These are phyloP conservation scores for Aphyosemion australe DNA, from an alignment of 2,113 vertebrate species.

Conservation along the genomic window DNA sequence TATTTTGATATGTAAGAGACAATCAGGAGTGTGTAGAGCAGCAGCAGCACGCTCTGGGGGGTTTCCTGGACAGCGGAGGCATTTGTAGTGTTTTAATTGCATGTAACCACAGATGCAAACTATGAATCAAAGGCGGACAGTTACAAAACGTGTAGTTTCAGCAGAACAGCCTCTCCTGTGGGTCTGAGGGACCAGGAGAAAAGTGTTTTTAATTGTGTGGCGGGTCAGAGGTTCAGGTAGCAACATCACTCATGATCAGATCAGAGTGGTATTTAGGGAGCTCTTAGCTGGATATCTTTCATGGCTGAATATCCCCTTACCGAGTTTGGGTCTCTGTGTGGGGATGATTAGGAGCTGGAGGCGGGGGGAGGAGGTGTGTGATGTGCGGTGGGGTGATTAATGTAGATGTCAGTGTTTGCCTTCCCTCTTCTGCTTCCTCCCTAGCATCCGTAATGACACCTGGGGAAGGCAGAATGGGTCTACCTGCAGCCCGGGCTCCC, in stretches of 20 bases:
- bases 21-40: constrained; percentile 33
- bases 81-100: constrained; percentile 59
- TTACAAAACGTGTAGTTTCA: constrained; percentile 35
- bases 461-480: constrained; percentile 66
- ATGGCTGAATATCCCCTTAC: constrained; percentile 68
- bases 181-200: constrained; percentile 52
- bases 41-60: constrained; percentile 32
- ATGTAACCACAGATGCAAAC: constrained; percentile 45
- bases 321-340: constrained; percentile 61
- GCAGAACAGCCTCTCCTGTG: constrained; percentile 20
- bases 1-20: constrained; percentile 41
- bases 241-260: constrained; percentile 78
- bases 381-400: constrained; percentile 77
- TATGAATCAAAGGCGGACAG: constrained; percentile 51
- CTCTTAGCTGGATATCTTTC: constrained; percentile 80
- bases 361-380: constrained; percentile 42
- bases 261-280: constrained; percentile 77
- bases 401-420: constrained; percentile 78
- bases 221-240: constrained; percentile 78
- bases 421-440: constrained; percentile 56
- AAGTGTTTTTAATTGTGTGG: constrained; percentile 81
- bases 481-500: constrained; percentile 76
- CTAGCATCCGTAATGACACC: constrained; percentile 81
- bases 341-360: constrained; percentile 76
- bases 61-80: constrained; percentile 15